Percentiles rank a stretch among this genome's conserved stretches.
phyloP scores from a whole-genome alignment of 2,888 invertebrate species.

The Dolomedes plantarius region DNA sequence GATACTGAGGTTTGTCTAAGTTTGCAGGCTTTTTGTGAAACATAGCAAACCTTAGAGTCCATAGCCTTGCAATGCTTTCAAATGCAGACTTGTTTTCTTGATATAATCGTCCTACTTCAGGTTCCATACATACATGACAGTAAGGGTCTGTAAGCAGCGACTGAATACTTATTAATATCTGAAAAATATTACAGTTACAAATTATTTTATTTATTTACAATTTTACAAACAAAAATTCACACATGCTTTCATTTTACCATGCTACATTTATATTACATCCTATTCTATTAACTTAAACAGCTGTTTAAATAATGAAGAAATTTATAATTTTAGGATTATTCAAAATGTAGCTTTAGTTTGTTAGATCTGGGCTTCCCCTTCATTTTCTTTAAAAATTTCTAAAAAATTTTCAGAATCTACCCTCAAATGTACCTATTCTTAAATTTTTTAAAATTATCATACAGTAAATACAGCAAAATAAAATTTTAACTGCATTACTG shows the following conservation, averaged over 20 bases:
- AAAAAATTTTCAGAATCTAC: too few species aligned
- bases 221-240: background rate
- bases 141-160: conserved; percentile 87
- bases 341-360: too few species aligned
- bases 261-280: background rate
- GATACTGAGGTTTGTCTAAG: conserved; percentile 39
- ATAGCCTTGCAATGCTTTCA: conserved; percentile 77
- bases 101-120: conserved; percentile 77
- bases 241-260: background rate
- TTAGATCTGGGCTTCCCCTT: too few species aligned
- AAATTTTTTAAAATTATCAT: too few species aligned
- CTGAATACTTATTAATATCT: conserved; percentile 90
- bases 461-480: too few species aligned
- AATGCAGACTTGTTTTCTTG: conserved; percentile 76
- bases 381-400: too few species aligned
- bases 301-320: too few species aligned
- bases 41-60: conserved; percentile 78
- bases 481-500: too few species aligned
- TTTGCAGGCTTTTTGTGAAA: conserved; percentile 56
- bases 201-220: too few species aligned
- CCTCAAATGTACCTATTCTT: too few species aligned
- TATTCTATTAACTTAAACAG: background rate
- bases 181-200: conserved; percentile 43
- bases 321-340: too few species aligned
- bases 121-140: conserved; percentile 78